phyloP scores from a whole-genome alignment of 1,140 invertebrate genomes.

The Bombyx mori region DNA sequence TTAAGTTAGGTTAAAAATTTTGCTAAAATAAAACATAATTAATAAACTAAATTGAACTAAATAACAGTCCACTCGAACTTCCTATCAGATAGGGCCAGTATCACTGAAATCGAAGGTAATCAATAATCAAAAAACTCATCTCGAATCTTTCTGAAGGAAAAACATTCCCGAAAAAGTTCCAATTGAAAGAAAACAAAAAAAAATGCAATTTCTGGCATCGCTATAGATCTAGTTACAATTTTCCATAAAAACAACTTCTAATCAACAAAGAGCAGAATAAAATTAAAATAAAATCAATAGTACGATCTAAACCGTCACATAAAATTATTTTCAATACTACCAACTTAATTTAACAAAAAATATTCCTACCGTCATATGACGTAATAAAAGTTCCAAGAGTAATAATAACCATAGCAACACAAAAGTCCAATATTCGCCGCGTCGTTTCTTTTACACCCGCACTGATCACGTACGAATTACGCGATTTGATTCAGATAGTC shows the following conservation, averaged over 20 bases:
- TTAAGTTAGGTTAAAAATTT: conserved; percentile 69
- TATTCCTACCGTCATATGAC: conserved; percentile 47
- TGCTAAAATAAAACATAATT: conserved; percentile 71
- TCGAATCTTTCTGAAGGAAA: conserved; percentile 52
- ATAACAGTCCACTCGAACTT: conserved; percentile 59
- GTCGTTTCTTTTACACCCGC: conserved; percentile 7
- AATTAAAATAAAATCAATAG: conserved; percentile 71
- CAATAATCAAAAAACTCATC: conserved; percentile 50
- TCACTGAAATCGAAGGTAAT: conserved; percentile 61
- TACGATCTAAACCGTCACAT: conserved; percentile 67
- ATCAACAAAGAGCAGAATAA: conserved; percentile 69
- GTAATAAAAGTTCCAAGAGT: conserved; percentile 35
- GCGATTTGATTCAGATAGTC: conserved; percentile 74
- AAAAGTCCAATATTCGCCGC: conserved; percentile 21
- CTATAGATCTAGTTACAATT: conserved; percentile 54
- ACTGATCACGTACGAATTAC: conserved; percentile 36
- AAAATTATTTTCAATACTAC: conserved; percentile 71
- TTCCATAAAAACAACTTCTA: conserved; percentile 66
- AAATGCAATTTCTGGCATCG: conserved; percentile 68
- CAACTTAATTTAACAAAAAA: conserved; percentile 71
- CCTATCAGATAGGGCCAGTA: conserved; percentile 64
- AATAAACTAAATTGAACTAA: conserved; percentile 72
- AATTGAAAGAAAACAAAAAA: conserved; percentile 45
- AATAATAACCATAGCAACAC: conserved; percentile 16
- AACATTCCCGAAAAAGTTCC: conserved; percentile 14